A percentile compares a stretch with the other conserved stretches of the same genome.
phyloP scores from a whole-genome alignment of 1,140 invertebrate species.

The Gonioctena quinquepunctata region DNA sequence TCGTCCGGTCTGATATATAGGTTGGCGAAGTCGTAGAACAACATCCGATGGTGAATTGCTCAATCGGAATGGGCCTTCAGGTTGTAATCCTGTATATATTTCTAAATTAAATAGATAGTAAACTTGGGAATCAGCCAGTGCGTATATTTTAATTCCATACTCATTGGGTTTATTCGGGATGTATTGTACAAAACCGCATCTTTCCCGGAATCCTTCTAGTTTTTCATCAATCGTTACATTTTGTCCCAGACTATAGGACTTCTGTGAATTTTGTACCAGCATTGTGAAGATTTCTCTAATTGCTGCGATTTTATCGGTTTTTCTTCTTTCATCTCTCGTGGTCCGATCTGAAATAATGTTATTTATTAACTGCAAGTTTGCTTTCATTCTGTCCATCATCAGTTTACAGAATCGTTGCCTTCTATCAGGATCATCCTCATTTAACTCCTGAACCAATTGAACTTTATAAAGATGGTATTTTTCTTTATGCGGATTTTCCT shows the following conservation, averaged over 20 bases:
- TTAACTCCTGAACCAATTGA: too few species aligned
- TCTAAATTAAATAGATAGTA: neutral
- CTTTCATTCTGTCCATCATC: too few species aligned
- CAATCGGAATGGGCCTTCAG: neutral
- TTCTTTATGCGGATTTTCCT: too few species aligned
- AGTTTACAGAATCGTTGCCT: too few species aligned
- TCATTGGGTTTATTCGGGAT: constrained; percentile 14
- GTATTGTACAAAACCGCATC: constrained; percentile 36
- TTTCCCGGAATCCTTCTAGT: neutral
- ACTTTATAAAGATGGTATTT: too few species aligned
- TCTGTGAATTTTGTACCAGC: constrained; percentile 42
- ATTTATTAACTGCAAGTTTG: too few species aligned
- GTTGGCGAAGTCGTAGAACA: too few species aligned
- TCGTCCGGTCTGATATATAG: neutral
- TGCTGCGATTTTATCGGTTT: constrained; percentile 40
- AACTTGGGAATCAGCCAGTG: neutral
- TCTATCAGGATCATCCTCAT: too few species aligned
- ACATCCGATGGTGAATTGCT: too few species aligned
- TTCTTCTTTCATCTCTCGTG: constrained; percentile 15
- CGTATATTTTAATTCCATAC: neutral
- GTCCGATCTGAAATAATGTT: too few species aligned
- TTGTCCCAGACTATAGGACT: constrained; percentile 28
- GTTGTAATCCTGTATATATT: neutral
- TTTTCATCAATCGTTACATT: constrained; percentile 5
- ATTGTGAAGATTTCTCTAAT: constrained; percentile 41